These are phyloP conservation scores for Menidia menidia DNA, from an alignment of 2,797 vertebrate species.

Conservation along the genomic window DNA sequence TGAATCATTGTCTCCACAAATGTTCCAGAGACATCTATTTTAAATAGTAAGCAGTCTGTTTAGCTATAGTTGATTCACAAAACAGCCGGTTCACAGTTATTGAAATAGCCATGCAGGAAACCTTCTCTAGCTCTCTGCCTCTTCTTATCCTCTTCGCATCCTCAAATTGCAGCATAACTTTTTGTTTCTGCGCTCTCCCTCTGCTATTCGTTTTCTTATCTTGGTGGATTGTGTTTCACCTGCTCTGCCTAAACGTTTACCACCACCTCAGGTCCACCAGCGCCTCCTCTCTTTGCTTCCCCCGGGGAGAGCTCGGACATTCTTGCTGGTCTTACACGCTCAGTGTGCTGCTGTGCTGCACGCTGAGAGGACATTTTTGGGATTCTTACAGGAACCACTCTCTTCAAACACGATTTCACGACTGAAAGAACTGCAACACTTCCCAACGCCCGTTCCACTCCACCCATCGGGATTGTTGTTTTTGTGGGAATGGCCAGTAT, in stretches of 20 bases:
- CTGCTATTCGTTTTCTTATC: constrained; percentile 1
- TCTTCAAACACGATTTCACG: constrained; percentile 64
- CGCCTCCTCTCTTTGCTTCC: constrained; percentile 6
- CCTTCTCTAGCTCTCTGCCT: not conserved
- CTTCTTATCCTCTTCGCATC: not conserved
- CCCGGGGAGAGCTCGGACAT: constrained; percentile 33
- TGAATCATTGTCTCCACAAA: too few relatives aligned
- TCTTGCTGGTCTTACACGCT: constrained; percentile 40
- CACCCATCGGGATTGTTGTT: constrained; percentile 69
- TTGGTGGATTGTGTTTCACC: not conserved
- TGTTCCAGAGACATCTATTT: too few relatives aligned
- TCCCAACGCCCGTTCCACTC: constrained; percentile 39
- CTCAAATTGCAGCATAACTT: too few relatives aligned
- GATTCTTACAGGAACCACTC: constrained; percentile 69
- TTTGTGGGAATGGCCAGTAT: constrained; percentile 41
- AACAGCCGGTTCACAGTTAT: not conserved
- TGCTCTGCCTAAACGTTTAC: not conserved
- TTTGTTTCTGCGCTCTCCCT: too few relatives aligned
- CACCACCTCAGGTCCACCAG: not conserved
- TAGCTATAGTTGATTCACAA: too few relatives aligned
- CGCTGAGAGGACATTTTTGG: constrained; percentile 70
- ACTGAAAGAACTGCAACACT: constrained; percentile 44
- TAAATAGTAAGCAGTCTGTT: too few relatives aligned
- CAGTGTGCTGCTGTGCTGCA: constrained; percentile 38
- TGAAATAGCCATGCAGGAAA: not conserved